phyloP scores from a whole-genome alignment of 2,888 invertebrate species.

The Rosalia funebris region DNA sequence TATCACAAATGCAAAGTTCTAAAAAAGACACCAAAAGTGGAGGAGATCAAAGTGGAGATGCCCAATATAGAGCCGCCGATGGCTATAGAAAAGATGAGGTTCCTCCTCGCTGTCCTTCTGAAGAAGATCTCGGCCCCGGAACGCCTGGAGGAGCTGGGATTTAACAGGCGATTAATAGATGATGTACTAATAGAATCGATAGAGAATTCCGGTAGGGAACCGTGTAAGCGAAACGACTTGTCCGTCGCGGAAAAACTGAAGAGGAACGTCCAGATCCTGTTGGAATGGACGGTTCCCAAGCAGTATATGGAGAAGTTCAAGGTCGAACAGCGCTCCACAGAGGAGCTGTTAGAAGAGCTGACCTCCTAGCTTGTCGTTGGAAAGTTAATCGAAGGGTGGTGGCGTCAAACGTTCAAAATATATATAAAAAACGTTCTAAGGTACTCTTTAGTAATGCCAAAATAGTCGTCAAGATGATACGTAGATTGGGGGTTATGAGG shows the following conservation, averaged over 20 bases:
- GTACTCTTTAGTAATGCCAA: too few species aligned
- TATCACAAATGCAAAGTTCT: constrained; percentile 65
- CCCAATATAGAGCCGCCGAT: constrained; percentile 65
- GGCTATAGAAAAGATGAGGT: constrained; percentile 79
- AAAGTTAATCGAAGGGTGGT: not conserved
- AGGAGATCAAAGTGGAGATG: constrained; percentile 51
- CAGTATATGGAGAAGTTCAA: constrained; percentile 81
- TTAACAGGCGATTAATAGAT: constrained; percentile 79
- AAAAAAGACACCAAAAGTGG: constrained; percentile 46
- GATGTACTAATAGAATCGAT: constrained; percentile 83
- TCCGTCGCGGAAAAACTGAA: constrained; percentile 74
- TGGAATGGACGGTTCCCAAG: constrained; percentile 84
- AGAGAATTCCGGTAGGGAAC: constrained; percentile 76
- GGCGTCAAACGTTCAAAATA: not conserved
- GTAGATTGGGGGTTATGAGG: not conserved
- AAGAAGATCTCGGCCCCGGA: constrained; percentile 86
- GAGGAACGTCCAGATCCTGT: constrained; percentile 79
- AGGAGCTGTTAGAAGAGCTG: constrained; percentile 81
- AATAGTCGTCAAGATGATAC: too few species aligned
- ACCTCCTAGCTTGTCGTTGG: constrained; percentile 66
- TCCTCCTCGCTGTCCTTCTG: constrained; percentile 81
- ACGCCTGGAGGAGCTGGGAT: constrained; percentile 79
- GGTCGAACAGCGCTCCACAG: constrained; percentile 78
- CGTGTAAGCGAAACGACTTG: constrained; percentile 70
- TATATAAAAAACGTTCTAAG: not conserved